Conservation (phyloP, 2,888 invertebrate genomes). For the Tanaodytes sp. region DNA sequence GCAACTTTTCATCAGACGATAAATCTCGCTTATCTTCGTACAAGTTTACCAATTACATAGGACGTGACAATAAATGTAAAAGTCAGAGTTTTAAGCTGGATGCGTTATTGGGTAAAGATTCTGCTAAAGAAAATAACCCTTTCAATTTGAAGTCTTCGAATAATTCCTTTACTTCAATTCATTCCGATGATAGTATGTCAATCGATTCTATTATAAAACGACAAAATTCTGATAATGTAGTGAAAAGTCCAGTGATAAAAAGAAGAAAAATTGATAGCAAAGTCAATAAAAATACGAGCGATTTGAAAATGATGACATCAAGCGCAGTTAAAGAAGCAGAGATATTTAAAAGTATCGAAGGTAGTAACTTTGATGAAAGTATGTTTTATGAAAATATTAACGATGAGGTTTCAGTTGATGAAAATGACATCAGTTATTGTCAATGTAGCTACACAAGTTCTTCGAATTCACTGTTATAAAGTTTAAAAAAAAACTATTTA, state of each 20-base stretch:
- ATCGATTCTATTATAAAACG: no score
- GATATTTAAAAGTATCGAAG: constrained; percentile 60
- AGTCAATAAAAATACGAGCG: constrained; percentile 30
- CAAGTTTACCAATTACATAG: no score
- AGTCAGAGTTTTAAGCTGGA: no score
- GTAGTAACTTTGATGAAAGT: constrained; percentile 57
- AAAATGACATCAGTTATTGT: constrained; percentile 25
- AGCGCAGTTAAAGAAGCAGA: constrained; percentile 57
- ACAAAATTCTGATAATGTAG: neutral
- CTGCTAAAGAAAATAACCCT: no score
- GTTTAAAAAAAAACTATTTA: neutral
- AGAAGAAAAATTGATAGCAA: constrained; percentile 36
- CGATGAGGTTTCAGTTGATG: neutral
- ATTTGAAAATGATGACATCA: constrained; percentile 25
- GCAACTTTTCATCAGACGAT: no score
- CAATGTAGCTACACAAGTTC: constrained; percentile 30
- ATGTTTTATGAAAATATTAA: constrained; percentile 44
- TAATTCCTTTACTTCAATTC: no score
- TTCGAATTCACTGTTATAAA: constrained; percentile 6
- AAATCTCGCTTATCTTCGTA: no score
- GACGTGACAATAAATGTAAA: no score
- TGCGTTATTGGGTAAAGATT: no score
- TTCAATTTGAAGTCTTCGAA: no score
- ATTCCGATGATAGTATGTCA: no score
- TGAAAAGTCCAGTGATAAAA: constrained; percentile 27